These are phyloP conservation scores for Diarsia dahlii DNA, from an alignment of 2,888 invertebrate species.

Conservation along the genomic window DNA sequence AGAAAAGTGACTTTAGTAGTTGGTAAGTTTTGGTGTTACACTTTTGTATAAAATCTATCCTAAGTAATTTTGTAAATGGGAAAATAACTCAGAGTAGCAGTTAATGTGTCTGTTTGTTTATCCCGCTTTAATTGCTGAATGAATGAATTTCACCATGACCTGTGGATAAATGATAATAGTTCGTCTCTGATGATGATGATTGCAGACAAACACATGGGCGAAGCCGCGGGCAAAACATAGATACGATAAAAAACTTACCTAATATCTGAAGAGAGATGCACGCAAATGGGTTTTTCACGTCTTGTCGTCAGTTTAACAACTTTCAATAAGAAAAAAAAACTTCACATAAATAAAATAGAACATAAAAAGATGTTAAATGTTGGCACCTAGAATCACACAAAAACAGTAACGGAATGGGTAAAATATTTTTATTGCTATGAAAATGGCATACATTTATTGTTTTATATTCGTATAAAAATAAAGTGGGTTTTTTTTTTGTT, in stretches of 20 bases:
- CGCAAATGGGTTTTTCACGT: background rate
- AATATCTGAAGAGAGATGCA: background rate
- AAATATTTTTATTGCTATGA: conserved; percentile 32
- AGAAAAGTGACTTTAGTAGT: background rate
- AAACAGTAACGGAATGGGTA: background rate
- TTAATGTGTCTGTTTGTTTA: background rate
- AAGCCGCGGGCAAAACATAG: background rate
- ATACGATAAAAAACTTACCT: background rate
- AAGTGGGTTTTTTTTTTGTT: conserved; percentile 32
- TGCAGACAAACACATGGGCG: background rate
- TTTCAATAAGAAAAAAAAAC: background rate
- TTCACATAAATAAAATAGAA: too few relatives aligned
- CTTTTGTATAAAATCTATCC: background rate
- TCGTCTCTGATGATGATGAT: background rate
- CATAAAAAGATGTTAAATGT: too few relatives aligned
- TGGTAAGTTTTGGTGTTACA: background rate
- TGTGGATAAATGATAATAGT: background rate
- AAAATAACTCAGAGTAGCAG: background rate
- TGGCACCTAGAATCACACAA: background rate
- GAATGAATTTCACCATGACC: background rate
- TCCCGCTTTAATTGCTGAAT: background rate
- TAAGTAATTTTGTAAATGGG: background rate
- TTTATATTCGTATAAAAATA: conserved; percentile 42
- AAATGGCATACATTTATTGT: conserved; percentile 29
- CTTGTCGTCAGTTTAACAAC: background rate